phyloP scores from a whole-genome alignment of 1,140 invertebrate species.

The Drosophila littoralis region DNA sequence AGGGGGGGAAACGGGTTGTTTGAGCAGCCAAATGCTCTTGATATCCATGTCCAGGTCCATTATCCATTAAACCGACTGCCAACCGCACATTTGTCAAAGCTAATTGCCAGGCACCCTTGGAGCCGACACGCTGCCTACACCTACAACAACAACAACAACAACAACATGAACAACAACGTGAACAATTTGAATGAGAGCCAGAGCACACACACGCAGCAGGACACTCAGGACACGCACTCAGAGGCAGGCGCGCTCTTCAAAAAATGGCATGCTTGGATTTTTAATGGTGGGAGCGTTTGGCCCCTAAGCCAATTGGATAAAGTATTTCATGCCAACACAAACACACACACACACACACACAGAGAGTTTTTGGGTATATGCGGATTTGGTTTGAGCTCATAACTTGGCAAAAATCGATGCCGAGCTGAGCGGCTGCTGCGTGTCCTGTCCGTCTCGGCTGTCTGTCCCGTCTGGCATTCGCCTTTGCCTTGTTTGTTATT shows the following conservation, averaged over 20 bases:
- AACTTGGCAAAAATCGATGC: slow-evolving; percentile 26
- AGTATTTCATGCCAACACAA: slow-evolving; percentile 13
- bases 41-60: slow-evolving; percentile 61
- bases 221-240: slow-evolving; percentile 13
- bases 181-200: slow-evolving; percentile 32
- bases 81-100: slow-evolving; percentile 74
- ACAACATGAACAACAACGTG: slow-evolving; percentile 3
- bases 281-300: slow-evolving; percentile 53
- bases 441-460: not conserved
- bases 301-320: slow-evolving; percentile 35
- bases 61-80: slow-evolving; percentile 73
- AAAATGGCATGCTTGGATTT: slow-evolving; percentile 65
- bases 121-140: slow-evolving; percentile 62
- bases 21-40: slow-evolving; percentile 10
- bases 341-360: not conserved
- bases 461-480: not conserved
- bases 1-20: not conserved
- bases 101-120: slow-evolving; percentile 71
- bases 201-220: slow-evolving; percentile 36
- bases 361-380: slow-evolving; percentile 14
- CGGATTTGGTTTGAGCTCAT: slow-evolving; percentile 6
- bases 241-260: slow-evolving; percentile 42
- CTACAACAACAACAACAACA: slow-evolving; percentile 13
- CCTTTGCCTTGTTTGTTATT: slow-evolving; percentile 56
- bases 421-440: not conserved